A percentile compares a stretch with the other conserved stretches of the same genome.
phyloP scores from a whole-genome alignment of 2,113 vertebrate genomes.

The Malaclemys terrapin region DNA sequence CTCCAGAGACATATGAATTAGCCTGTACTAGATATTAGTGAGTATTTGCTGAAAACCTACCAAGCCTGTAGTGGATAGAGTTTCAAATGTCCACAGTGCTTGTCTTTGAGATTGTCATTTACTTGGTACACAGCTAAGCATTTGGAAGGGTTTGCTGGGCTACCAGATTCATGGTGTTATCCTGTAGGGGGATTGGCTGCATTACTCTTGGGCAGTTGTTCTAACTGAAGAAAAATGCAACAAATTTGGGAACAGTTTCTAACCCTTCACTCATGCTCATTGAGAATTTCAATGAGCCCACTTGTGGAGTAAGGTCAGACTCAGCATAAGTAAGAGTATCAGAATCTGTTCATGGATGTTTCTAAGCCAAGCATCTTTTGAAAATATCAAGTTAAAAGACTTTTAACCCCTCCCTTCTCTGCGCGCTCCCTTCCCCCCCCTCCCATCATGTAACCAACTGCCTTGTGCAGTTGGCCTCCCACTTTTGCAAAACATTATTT shows the following conservation, averaged over 20 bases:
- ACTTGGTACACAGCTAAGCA: neutral
- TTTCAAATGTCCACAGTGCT: neutral
- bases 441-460: too few species aligned
- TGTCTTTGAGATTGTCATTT: neutral
- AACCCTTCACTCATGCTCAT: neutral
- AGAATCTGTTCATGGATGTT: neutral
- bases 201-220: neutral
- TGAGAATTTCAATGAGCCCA: neutral
- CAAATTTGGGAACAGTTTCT: neutral
- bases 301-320: neutral
- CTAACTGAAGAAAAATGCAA: neutral
- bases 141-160: neutral
- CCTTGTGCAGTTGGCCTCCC: too few species aligned
- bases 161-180: neutral
- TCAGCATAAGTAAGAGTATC: neutral
- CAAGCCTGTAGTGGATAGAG: neutral
- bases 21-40: neutral
- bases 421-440: fast-evolving
- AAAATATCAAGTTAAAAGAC: too few species aligned
- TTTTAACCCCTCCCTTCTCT: too few species aligned
- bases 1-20: neutral
- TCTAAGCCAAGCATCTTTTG: too few species aligned
- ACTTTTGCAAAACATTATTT: too few species aligned
- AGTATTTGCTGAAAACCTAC: neutral
- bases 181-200: neutral